Percentiles rank a stretch among this genome's conserved stretches.
phyloP scores from a whole-genome alignment of 35 echinoderm and acorn worm genomes.

The Heliocidaris erythrogramma region DNA sequence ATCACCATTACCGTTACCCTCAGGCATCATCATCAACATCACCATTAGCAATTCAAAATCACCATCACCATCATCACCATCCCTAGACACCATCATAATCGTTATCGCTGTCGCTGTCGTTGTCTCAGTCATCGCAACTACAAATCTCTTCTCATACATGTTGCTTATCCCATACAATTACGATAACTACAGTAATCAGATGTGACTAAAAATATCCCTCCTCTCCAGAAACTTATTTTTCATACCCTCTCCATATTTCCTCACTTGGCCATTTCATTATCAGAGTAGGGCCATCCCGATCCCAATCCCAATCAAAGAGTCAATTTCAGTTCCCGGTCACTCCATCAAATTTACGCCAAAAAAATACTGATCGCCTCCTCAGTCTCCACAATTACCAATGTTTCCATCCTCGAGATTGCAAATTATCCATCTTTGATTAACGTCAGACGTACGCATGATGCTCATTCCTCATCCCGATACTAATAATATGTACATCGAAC shows the following conservation, averaged over 20 bases:
- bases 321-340: not conserved
- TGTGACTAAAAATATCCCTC: not conserved
- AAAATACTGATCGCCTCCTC: not conserved
- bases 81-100: not conserved
- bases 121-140: not conserved
- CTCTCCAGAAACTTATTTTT: not conserved
- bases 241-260: not conserved
- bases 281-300: not conserved
- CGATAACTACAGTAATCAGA: not conserved
- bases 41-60: no score
- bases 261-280: conserved; percentile 9
- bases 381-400: not conserved
- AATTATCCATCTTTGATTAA: not conserved
- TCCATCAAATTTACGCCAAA: not conserved
- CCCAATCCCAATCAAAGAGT: not conserved
- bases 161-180: not conserved
- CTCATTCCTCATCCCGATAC: no score
- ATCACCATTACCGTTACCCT: no score
- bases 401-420: not conserved
- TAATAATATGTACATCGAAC: no score
- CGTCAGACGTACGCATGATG: not conserved
- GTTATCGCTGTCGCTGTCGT: not conserved
- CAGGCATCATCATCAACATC: not conserved
- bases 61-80: not conserved
- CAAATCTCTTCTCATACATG: not conserved